Evolutionary conservation across 2,113 vertebrate genomes (phyloP).

Genomic region (Megalops atlanticus): DNA sequence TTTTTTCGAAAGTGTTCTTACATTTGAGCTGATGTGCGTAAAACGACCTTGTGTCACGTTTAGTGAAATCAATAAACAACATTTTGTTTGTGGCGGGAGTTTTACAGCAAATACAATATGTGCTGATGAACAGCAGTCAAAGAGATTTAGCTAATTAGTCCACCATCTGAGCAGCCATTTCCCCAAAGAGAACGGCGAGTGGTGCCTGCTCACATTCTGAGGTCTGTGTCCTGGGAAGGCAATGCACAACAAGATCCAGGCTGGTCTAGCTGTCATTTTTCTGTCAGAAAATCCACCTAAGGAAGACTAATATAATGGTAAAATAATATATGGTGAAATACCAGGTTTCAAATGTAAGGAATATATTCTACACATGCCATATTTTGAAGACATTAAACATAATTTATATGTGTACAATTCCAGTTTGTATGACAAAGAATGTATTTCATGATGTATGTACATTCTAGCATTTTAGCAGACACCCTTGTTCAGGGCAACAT

Average conservation of each 20-base stretch:
- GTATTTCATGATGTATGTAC: too few relatives aligned
- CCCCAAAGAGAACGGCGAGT: neutral
- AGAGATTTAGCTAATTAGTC: constrained; percentile 19
- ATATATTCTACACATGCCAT: too few relatives aligned
- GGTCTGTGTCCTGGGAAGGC: neutral
- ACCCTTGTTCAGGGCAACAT: too few relatives aligned
- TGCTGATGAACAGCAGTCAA: constrained; percentile 3
- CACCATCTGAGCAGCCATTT: neutral
- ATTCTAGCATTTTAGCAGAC: too few relatives aligned
- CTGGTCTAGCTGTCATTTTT: neutral
- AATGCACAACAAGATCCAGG: neutral
- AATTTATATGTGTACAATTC: too few relatives aligned
- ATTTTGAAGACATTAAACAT: too few relatives aligned
- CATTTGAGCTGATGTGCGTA: neutral
- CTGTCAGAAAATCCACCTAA: neutral
- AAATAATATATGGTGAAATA: too few relatives aligned
- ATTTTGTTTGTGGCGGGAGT: neutral
- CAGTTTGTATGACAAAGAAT: too few relatives aligned
- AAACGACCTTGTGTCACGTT: neutral
- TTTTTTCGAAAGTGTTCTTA: neutral
- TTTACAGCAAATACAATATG: constrained; percentile 21
- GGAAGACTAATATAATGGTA: neutral
- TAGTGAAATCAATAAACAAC: constrained; percentile 18
- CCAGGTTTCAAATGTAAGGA: too few relatives aligned
- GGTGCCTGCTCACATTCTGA: too few relatives aligned